These are phyloP conservation scores for Andricus quercusramuli DNA, from an alignment of 2,888 invertebrate genomes.

Conservation along the genomic window DNA sequence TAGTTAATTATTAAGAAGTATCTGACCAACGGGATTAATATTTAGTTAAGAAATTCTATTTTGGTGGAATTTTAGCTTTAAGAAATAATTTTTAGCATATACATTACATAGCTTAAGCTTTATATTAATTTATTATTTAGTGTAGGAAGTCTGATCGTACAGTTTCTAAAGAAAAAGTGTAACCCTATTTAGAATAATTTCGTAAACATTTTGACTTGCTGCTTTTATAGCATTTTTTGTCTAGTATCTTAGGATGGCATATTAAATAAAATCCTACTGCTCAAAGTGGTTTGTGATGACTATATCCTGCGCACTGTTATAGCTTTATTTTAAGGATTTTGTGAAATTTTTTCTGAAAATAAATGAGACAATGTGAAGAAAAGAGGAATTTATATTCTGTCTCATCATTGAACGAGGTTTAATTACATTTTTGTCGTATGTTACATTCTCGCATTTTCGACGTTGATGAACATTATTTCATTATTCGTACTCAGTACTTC, in stretches of 20 bases:
- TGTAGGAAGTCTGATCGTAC: background rate
- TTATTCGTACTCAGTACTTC: background rate
- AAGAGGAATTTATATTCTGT: constrained; percentile 26
- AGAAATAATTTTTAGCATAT: background rate
- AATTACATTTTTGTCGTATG: constrained; percentile 16
- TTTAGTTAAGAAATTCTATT: background rate
- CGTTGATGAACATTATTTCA: background rate
- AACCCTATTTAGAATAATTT: background rate
- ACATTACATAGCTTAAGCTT: background rate
- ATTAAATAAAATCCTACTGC: constrained; percentile 3
- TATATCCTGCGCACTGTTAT: background rate
- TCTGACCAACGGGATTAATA: constrained; percentile 23
- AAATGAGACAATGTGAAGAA: constrained; percentile 35
- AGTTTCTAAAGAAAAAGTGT: background rate
- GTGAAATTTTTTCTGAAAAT: constrained; percentile 18
- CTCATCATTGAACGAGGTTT: constrained; percentile 3
- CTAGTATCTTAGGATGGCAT: background rate
- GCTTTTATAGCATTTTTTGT: background rate
- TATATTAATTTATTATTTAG: background rate
- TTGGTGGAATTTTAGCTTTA: background rate
- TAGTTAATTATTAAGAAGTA: constrained; percentile 6
- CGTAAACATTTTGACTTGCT: background rate
- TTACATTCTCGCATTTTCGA: background rate
- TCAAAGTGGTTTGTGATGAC: constrained; percentile 31
- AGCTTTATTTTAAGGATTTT: constrained; percentile 8